These are phyloP conservation scores for Antechinus stuartii DNA, from an alignment of 2,113 vertebrate species.

Conservation along the genomic window DNA sequence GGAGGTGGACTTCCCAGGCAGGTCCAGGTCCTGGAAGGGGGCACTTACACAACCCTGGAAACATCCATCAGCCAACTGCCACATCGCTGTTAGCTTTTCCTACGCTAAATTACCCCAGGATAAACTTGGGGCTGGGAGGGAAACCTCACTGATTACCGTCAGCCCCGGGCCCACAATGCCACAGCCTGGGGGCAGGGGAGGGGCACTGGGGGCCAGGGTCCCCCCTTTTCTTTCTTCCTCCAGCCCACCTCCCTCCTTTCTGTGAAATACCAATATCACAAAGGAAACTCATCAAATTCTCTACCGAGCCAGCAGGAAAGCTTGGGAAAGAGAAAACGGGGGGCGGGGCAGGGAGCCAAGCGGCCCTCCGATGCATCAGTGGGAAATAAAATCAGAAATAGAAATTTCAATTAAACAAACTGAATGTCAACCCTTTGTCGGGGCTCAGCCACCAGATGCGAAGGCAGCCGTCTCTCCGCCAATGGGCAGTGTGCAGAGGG, in stretches of 20 bases:
- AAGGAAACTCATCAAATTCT: conserved; percentile 74
- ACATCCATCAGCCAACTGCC: conserved; percentile 78
- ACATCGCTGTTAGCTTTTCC: conserved; percentile 80
- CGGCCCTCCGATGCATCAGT: conserved; percentile 66
- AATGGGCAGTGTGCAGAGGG: background rate
- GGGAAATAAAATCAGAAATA: conserved; percentile 16
- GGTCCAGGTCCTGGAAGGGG: conserved; percentile 25
- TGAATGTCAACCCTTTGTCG: conserved; percentile 68
- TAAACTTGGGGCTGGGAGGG: conserved; percentile 79
- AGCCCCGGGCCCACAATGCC: conserved; percentile 54
- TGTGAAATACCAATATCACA: conserved; percentile 56
- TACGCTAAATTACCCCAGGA: conserved; percentile 81
- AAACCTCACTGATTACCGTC: conserved; percentile 78
- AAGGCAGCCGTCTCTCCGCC: background rate
- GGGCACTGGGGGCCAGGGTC: background rate
- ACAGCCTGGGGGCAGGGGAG: conserved; percentile 19
- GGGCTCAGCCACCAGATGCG: conserved; percentile 56
- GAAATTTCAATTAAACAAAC: conserved; percentile 79
- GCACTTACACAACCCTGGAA: conserved; percentile 62
- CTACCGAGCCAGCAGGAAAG: conserved; percentile 60
- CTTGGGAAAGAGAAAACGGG: conserved; percentile 72
- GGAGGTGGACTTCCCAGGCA: too few species aligned
- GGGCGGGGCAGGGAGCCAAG: conserved; percentile 35
- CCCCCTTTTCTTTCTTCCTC: conserved; percentile 26
- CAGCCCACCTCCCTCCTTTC: conserved; percentile 49